Evolutionary conservation across 2,888 invertebrate genomes (phyloP), one percentile per base, ranked within the genome.

Genomic region (Chironomus tentans): DNA sequence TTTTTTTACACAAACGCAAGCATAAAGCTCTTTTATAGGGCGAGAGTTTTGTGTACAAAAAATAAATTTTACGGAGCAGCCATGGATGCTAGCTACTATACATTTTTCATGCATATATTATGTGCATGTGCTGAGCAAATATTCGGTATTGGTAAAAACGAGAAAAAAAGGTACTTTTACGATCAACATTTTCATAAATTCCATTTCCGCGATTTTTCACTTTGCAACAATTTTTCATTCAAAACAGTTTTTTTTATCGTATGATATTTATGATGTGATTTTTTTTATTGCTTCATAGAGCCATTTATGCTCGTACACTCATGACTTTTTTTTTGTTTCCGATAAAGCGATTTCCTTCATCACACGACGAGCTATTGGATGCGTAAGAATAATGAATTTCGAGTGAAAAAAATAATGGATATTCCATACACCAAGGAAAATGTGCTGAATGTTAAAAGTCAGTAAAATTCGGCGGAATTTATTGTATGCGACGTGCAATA

Each of bases 171-270:
- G 38, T 38, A 38, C 38, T 38, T 38, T 38, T 38, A 38, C 38
- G 38, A 38, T 38, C 38, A 50, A 50, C 70, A 70, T 70, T 70
- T 70, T 56, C 70, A 70, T 70, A 70, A 70, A 70, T 70, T 70
- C 22, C 70, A 70, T 70, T 70, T 70, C 48, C 46, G 46, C 70
- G 56, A 56, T 56, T 56, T 56, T 56, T 56, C 56, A 70, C 47
- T 46, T 68, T 38, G 21, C 68, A 38, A 56, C 68, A 56, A 46
- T 46, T 70, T 70, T 70, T 70, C 47, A 24, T 13, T 21, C 10
- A 24, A 22, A 65, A 24, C 21, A 24, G 24, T 24, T 62, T 50
- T 50, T 50, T 56, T 65, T 24, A 21, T 24, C 24, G 21, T 24
- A 13, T 65, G 65, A 24, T 65, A 24, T 65, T 65, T 65, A 65